A percentile compares a stretch with the other conserved stretches of the same genome.
Evolutionary conservation across 2,113 vertebrate species (phyloP).

Genomic region (Phalacrocorax aristotelis): DNA sequence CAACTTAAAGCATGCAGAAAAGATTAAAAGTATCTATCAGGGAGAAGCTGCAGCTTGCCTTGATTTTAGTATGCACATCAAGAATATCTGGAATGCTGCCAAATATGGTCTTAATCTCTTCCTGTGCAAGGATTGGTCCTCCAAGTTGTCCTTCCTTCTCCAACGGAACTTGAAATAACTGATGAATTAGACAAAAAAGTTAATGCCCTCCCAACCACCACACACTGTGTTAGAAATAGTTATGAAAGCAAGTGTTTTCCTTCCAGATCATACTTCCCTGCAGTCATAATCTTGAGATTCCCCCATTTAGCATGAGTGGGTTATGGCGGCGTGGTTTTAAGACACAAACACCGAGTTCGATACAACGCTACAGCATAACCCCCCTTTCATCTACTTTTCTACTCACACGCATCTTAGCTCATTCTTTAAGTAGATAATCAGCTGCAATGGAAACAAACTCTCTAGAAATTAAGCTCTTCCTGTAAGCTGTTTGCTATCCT

Average conservation of each 20-base stretch:
- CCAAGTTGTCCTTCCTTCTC: conserved; percentile 95
- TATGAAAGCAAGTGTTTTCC: neutral
- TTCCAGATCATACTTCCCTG: neutral
- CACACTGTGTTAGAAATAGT: neutral
- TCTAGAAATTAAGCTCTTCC: neutral
- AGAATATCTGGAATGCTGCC: conserved; percentile 97
- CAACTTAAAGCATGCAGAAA: neutral
- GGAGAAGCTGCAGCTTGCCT: conserved; percentile 73
- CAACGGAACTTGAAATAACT: conserved; percentile 94
- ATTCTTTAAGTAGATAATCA: neutral
- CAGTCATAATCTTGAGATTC: neutral
- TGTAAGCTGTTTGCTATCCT: neutral
- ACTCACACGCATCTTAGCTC: neutral
- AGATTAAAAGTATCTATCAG: neutral
- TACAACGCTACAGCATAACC: neutral
- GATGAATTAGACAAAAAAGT: neutral
- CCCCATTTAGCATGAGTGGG: neutral
- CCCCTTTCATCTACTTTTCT: neutral
- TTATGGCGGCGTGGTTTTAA: neutral
- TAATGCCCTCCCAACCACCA: neutral
- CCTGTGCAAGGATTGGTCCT: conserved; percentile 93
- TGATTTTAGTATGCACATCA: conserved; percentile 94
- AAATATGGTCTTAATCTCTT: conserved; percentile 98
- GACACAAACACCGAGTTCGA: neutral
- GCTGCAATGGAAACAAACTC: neutral